Evolutionary conservation across 2,797 vertebrate genomes (phyloP), one percentile per base, ranked within the genome.

Genomic region (Tenualosa ilisha): DNA sequence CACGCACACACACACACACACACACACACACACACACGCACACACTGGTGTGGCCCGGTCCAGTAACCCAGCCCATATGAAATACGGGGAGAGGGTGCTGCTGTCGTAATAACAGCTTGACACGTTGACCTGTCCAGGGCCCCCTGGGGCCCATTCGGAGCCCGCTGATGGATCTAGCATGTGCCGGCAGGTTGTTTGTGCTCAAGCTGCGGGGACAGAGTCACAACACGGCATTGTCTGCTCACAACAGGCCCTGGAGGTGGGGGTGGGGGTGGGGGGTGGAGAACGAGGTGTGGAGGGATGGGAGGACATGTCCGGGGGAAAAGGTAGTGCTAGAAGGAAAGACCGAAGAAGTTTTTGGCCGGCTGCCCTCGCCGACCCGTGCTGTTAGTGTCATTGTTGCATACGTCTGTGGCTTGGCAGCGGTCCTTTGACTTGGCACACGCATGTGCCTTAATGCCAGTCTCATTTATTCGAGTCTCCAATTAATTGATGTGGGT

Each of bases 101-200:
- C 89, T 87, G 88, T 91, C 13, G 59, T 82, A 90, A 90, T 90
- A 91, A 85, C 90, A 90, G 91, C 91, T 87, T 92, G 83, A 43
- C 83, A 89, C 90, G 54, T 40, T 91, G 89, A 91, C 85, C 86
- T 83, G 84, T 87, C 72, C 89, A 43, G 87, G 91, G 92, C 94
- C 94, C 81, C 22, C 87, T 90, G 94, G 93, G 91, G 92, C 91
- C 84, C 90, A 91, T 93, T 95, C 93, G 90, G 89, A 83, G 88
- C 92, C 37, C 89, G 24, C 46, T 96, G 95, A 96, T 95, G 90
- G 93, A 86, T 96, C 95, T 96, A 79, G 91, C 96, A 96, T 96
- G 94, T 96, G 95, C 92, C 88, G 91, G 68, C 87, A 88, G 91
- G 94, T 91, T 93, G 94, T 90, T 89, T 92, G 86, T 90, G 85